Evolutionary conservation across 37 sponge, comb jelly and placozoan genomes (phyloP), one percentile per base, ranked within the genome.

Genomic region (Beroe forskalii): DNA sequence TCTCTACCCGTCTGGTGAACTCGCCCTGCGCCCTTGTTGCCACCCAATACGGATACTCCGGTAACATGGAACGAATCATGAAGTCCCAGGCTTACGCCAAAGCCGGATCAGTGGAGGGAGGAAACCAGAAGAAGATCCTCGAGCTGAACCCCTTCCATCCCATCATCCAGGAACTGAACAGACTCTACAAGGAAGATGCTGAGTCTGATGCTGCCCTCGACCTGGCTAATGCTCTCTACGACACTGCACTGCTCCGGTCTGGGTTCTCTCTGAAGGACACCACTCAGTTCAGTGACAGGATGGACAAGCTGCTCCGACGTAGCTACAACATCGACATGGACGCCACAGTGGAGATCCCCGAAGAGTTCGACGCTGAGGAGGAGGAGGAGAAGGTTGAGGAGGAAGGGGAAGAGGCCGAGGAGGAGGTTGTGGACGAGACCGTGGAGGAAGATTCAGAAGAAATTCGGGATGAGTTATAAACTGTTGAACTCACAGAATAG

Each of bases 21-120:
- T 98, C 99, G 20, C 99, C 99, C 0, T 96, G 96, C 90, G 99
- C 97, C 19, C 95, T 98, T 1, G 99, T 98, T 37, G 99, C 99
- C 32, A 90, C 92, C 39, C 95, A 94, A 76, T 95, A 94, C 76
- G 99, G 94, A 76, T 95, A 97, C 96, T 95, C 96, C 89, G 98
- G 95, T 17, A 97, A 97, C 90, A 97, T 97, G 98, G 98, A 97
- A 67, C 76, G 98, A 30, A 95, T 97, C 91, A 96, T 96, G 94
- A 89, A 91, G 60, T 93, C 95, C 32, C 98, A 97, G 91, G 98
- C 98, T 23, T 97, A 97, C 43, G 92, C 95, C 48, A 93, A 95
- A 69, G 55, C 31, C 91, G 92, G 32, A 32, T 41, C 61, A 1
- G 66, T 6, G 12, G 86, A 80, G 2, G 86, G 8, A 1, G n/a